Evolutionary conservation across 2,888 invertebrate species (phyloP).

Genomic region (Epinotia demarniana): DNA sequence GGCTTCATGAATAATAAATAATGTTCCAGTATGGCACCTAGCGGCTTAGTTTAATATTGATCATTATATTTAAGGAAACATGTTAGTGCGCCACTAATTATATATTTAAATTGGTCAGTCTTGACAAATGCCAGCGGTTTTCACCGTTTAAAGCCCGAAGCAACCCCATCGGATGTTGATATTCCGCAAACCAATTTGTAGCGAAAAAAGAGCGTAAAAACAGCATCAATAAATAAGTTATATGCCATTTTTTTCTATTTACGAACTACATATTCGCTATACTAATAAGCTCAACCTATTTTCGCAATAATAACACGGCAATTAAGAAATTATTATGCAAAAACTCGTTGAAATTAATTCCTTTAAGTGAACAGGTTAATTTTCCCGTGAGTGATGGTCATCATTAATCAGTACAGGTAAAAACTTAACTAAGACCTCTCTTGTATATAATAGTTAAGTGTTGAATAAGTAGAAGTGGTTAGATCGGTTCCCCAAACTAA

Average conservation of each 20-base stretch:
- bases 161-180: background rate
- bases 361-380: background rate
- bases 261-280: background rate
- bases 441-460: too few relatives aligned
- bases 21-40: too few relatives aligned
- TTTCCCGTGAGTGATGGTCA: background rate
- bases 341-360: background rate
- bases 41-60: too few relatives aligned
- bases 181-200: background rate
- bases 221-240: background rate
- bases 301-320: background rate
- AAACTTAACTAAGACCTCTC: too few relatives aligned
- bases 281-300: background rate
- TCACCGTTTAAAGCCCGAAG: background rate
- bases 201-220: background rate
- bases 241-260: background rate
- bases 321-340: background rate
- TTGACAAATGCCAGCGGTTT: background rate
- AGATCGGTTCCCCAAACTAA: too few relatives aligned
- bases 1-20: too few relatives aligned
- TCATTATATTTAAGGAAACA: too few relatives aligned
- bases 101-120: background rate
- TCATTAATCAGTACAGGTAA: background rate
- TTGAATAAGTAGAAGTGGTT: too few relatives aligned
- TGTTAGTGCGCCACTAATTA: too few relatives aligned